Evolutionary conservation across 2,888 invertebrate species (phyloP).

Genomic region (Cheilosia urbana): DNA sequence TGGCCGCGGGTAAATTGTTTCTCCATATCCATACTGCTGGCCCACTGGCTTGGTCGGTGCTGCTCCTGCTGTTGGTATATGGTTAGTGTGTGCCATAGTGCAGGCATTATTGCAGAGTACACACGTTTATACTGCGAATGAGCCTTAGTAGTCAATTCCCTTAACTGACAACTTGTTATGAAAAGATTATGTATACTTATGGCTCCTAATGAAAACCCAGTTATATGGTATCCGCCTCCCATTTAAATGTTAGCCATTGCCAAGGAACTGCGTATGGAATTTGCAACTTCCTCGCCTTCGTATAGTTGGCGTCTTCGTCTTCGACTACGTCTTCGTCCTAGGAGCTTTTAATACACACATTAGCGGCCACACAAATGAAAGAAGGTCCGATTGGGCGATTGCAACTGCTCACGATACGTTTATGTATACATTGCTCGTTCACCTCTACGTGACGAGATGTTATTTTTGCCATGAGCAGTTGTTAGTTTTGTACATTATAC

Average conservation of each 20-base stretch:
- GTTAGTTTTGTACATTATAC: conserved; percentile 24
- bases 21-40: conserved; percentile 27
- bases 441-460: conserved; percentile 45
- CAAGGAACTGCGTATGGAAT: conserved; percentile 21
- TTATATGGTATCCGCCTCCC: conserved; percentile 78
- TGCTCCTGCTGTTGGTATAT: background rate
- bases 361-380: conserved; percentile 47
- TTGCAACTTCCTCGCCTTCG: conserved; percentile 35
- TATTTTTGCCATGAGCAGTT: conserved; percentile 36
- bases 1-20: conserved; percentile 42
- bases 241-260: conserved; percentile 66
- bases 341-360: conserved; percentile 62
- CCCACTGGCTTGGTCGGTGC: conserved; percentile 30
- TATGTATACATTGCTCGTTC: conserved; percentile 39
- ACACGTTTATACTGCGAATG: conserved; percentile 58
- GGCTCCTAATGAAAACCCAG: conserved; percentile 77
- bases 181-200: conserved; percentile 64
- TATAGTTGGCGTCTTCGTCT: conserved; percentile 9
- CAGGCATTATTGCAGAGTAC: conserved; percentile 47
- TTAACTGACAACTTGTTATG: conserved; percentile 69
- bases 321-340: background rate
- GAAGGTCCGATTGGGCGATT: conserved; percentile 61
- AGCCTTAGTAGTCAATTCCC: conserved; percentile 46
- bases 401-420: conserved; percentile 38
- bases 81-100: conserved; percentile 32